These are phyloP conservation scores for Prochilodus magdalenae DNA, from an alignment of 2,113 vertebrate species.

Conservation along the genomic window DNA sequence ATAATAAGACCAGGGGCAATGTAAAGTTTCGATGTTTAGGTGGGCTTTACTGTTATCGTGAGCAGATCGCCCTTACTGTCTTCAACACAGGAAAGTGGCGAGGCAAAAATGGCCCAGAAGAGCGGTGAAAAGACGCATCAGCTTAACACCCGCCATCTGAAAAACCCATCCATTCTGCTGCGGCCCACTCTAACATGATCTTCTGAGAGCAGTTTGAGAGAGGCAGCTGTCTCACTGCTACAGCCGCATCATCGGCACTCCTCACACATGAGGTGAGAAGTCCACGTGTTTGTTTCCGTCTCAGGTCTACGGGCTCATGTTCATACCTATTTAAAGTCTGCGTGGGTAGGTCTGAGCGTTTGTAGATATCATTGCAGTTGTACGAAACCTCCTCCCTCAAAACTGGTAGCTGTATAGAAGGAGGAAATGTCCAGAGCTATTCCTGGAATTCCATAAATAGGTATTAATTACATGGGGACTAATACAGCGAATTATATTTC, in stretches of 20 bases:
- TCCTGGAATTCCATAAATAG: too few relatives aligned
- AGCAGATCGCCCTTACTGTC: neutral
- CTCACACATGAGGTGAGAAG: conserved; percentile 42
- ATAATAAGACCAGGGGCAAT: too few relatives aligned
- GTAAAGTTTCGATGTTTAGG: too few relatives aligned
- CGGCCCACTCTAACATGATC: conserved; percentile 7
- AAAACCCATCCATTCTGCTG: neutral
- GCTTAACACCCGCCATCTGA: neutral
- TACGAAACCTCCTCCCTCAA: too few relatives aligned
- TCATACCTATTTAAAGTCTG: conserved; percentile 38
- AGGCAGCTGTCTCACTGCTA: conserved; percentile 25
- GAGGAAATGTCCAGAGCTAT: too few relatives aligned
- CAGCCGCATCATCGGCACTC: conserved; percentile 28
- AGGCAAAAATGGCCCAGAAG: neutral
- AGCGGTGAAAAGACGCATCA: neutral
- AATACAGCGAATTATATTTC: too few relatives aligned
- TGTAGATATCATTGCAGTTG: too few relatives aligned
- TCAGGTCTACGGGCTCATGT: conserved; percentile 28
- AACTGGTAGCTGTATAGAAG: too few relatives aligned
- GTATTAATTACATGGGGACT: too few relatives aligned
- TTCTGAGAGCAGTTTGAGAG: neutral
- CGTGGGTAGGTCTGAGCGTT: conserved; percentile 7
- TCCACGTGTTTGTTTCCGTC: conserved; percentile 48
- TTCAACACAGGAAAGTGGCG: neutral
- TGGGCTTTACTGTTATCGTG: too few relatives aligned